Conservation (phyloP, 2,113 vertebrate genomes). For the Chionis minor region DNA sequence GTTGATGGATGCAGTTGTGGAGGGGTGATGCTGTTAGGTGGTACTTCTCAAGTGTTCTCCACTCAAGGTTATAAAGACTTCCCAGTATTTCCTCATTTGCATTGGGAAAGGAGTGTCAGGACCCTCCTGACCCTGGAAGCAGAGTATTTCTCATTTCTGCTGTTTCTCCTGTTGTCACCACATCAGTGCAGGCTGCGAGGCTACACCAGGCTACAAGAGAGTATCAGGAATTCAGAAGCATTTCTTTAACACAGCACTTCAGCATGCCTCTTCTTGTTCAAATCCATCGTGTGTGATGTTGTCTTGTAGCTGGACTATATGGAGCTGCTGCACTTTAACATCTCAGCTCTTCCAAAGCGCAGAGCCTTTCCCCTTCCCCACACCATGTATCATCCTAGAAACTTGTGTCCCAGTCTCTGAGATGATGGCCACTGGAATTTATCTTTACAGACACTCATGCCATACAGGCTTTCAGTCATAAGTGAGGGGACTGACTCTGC, state of each 20-base stretch:
- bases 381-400: not conserved
- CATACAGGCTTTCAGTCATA: not conserved
- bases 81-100: not conserved
- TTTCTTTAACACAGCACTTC: not conserved
- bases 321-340: not conserved
- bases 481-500: not conserved
- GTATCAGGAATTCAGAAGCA: not conserved
- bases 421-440: not conserved
- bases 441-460: not conserved
- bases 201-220: not conserved
- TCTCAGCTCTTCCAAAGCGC: not conserved
- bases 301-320: not conserved
- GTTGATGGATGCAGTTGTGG: not conserved
- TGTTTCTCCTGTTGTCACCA: not conserved
- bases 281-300: accelerated
- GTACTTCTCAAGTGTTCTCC: not conserved
- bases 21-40: not conserved
- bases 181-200: not conserved
- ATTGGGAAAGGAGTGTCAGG: not conserved
- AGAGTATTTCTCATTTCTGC: not conserved
- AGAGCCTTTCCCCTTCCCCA: not conserved
- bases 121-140: not conserved
- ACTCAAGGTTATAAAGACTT: not conserved
- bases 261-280: not conserved
- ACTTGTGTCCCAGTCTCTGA: not conserved